A percentile compares a stretch with the other conserved stretches of the same genome.
Conservation (phyloP, 2,797 vertebrate genomes). For the Distichodus sexfasciatus region DNA sequence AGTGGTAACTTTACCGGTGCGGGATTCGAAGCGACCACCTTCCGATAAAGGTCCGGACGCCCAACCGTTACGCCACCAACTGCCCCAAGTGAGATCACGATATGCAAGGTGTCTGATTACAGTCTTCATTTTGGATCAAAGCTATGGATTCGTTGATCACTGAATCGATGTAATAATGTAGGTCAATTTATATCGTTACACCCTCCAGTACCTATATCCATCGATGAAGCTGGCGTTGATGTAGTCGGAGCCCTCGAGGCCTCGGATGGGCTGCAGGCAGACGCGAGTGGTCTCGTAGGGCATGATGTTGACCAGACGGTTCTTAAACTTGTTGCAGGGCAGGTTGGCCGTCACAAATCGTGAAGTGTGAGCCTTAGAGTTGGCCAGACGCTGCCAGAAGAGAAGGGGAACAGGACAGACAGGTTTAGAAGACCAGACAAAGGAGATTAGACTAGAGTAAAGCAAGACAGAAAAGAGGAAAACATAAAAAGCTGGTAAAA, state of each 20-base stretch:
- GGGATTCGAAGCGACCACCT: too few species aligned
- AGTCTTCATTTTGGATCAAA: too few species aligned
- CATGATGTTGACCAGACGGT: slow-evolving; percentile 98
- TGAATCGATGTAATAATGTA: too few species aligned
- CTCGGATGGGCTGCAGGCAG: slow-evolving; percentile 95
- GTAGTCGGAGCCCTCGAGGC: slow-evolving; percentile 95
- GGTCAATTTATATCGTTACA: slow-evolving; percentile 10
- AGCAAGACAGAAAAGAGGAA: slow-evolving; percentile 15
- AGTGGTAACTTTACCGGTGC: too few species aligned
- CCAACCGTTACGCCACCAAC: too few species aligned
- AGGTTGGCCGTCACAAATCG: slow-evolving; percentile 97
- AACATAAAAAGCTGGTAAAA: too few species aligned
- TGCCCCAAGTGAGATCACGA: too few species aligned
- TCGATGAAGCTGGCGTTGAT: slow-evolving; percentile 96
- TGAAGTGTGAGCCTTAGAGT: slow-evolving; percentile 96
- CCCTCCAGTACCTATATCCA: slow-evolving; percentile 82
- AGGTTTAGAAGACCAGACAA: too few species aligned
- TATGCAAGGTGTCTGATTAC: too few species aligned
- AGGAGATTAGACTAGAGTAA: neutral
- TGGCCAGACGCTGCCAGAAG: slow-evolving; percentile 84
- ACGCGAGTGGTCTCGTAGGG: slow-evolving; percentile 95
- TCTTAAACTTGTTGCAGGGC: slow-evolving; percentile 99
- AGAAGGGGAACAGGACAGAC: too few species aligned
- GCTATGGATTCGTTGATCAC: too few species aligned
- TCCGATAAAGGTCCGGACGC: too few species aligned